phyloP scores from a whole-genome alignment of 2,113 vertebrate species.

The Taurulus bubalis region DNA sequence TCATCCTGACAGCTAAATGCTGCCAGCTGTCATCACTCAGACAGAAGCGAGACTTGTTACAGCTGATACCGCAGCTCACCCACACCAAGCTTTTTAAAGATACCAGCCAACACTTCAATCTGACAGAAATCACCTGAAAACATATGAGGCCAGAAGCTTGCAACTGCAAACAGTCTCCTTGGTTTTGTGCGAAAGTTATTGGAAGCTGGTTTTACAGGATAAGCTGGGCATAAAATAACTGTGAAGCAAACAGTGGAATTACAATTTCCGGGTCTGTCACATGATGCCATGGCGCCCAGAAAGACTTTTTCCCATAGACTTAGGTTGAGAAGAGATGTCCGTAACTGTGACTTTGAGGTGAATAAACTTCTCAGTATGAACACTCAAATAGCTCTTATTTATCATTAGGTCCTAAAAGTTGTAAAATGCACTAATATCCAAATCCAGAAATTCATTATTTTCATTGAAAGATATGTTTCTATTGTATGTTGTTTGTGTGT shows the following conservation, averaged over 20 bases:
- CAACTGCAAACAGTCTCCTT: not conserved
- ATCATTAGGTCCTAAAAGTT: not conserved
- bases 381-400: not conserved
- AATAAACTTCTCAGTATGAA: not conserved
- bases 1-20: conserved; percentile 31
- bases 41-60: conserved; percentile 27
- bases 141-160: conserved; percentile 1
- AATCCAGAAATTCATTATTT: not conserved
- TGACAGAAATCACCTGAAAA: conserved; percentile 9
- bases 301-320: not conserved
- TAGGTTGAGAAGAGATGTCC: not conserved
- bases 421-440: not conserved
- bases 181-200: not conserved
- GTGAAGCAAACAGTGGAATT: not conserved
- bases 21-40: conserved; percentile 6
- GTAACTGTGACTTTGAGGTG: not conserved
- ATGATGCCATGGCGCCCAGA: not conserved
- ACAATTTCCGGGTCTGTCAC: not conserved
- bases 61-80: conserved; percentile 34
- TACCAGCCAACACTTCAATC: conserved; percentile 16
- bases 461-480: not conserved
- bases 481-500: not conserved
- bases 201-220: not conserved
- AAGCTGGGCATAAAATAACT: not conserved
- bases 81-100: conserved; percentile 22